phyloP scores from a whole-genome alignment of 2,113 vertebrate genomes.

The Acanthisitta chloris region DNA sequence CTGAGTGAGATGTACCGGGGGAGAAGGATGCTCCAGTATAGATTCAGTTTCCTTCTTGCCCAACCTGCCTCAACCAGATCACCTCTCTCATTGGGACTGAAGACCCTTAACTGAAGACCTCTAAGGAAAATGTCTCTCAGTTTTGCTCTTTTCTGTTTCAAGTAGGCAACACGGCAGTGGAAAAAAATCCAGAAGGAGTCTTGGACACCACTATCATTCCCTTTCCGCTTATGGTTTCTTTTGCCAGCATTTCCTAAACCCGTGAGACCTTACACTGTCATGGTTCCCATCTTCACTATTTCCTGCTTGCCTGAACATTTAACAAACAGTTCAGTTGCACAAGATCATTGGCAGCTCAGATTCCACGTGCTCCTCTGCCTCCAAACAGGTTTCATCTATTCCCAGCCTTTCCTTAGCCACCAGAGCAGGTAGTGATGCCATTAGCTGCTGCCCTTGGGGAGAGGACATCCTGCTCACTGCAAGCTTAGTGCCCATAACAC shows the following conservation, averaged over 20 bases:
- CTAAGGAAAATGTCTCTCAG: neutral
- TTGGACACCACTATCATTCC: neutral
- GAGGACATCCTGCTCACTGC: neutral
- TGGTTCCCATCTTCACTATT: neutral
- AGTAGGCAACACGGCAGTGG: neutral
- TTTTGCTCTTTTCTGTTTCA: neutral
- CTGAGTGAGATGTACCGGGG: neutral
- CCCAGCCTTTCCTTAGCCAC: neutral
- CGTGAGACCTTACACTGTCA: neutral
- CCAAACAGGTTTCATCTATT: neutral
- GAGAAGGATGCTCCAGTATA: neutral
- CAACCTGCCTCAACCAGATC: no score
- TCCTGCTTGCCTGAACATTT: neutral
- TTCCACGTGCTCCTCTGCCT: neutral
- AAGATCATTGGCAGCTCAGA: neutral
- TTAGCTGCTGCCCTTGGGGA: neutral
- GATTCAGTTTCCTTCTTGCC: neutral
- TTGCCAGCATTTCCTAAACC: neutral
- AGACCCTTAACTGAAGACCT: neutral
- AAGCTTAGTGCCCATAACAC: neutral
- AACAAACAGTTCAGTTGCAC: neutral
- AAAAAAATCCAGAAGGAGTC: neutral
- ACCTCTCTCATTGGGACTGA: accelerated
- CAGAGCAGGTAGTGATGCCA: neutral
- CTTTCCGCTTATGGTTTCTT: neutral